phyloP scores from a whole-genome alignment of 1,140 invertebrate genomes.

The Atta texana region DNA sequence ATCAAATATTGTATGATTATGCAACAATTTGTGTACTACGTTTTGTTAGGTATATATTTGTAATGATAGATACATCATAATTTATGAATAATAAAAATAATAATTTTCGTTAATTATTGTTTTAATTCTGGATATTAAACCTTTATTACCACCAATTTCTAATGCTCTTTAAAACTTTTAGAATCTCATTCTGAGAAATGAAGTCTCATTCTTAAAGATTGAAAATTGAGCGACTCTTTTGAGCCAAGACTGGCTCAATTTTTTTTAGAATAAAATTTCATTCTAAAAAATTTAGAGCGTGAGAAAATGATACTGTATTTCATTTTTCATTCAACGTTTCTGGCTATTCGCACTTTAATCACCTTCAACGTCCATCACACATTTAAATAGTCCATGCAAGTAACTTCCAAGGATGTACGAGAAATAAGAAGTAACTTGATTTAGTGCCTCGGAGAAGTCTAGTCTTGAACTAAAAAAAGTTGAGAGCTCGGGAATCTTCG shows the following conservation, averaged over 20 bases:
- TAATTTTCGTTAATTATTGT: background rate
- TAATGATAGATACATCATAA: background rate
- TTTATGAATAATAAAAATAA: background rate
- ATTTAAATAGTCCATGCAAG: slow-evolving; percentile 36
- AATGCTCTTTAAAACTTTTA: too few relatives aligned
- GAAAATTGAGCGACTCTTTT: too few relatives aligned
- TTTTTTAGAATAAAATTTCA: too few relatives aligned
- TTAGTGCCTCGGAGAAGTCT: slow-evolving; percentile 34
- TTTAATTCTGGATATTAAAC: background rate
- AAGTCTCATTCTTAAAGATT: too few relatives aligned
- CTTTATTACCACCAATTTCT: background rate
- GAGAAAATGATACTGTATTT: background rate
- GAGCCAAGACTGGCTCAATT: too few relatives aligned
- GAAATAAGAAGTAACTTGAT: slow-evolving; percentile 44
- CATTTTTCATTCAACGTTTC: background rate
- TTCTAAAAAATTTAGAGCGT: too few relatives aligned
- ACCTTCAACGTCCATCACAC: background rate
- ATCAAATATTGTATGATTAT: too few relatives aligned
- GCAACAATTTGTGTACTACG: too few relatives aligned
- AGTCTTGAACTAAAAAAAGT: slow-evolving; percentile 16
- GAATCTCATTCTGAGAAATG: too few relatives aligned
- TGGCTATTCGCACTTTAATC: slow-evolving; percentile 16
- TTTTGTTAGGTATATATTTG: too few relatives aligned
- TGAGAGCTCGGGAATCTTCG: slow-evolving; percentile 28
- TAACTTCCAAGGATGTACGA: slow-evolving; percentile 20